These are phyloP conservation scores for Diorhabda carinulata DNA, from an alignment of 1,140 invertebrate genomes.

Conservation along the genomic window DNA sequence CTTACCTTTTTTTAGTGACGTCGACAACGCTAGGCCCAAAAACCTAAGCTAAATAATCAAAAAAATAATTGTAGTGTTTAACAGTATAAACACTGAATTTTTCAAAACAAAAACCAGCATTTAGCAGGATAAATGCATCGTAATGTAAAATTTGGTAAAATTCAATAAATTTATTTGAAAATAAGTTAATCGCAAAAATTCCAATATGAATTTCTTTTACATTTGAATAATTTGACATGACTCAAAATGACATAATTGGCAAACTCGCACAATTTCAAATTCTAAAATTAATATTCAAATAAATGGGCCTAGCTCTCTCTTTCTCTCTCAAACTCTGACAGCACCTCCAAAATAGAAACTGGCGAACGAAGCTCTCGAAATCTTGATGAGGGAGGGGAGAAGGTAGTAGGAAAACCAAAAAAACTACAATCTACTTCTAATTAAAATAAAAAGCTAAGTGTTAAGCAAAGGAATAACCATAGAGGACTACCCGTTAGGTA, in stretches of 20 bases:
- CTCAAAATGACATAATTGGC: too few relatives aligned
- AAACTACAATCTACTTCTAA: slow-evolving; percentile 37
- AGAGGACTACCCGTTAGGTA: slow-evolving; percentile 14
- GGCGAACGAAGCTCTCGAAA: slow-evolving; percentile 17
- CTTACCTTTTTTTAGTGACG: slow-evolving; percentile 36
- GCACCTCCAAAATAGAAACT: slow-evolving; percentile 17
- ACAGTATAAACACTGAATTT: slow-evolving; percentile 10
- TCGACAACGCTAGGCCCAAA: slow-evolving; percentile 10
- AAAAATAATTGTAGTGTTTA: not conserved
- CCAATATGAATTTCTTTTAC: too few relatives aligned
- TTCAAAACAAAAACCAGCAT: slow-evolving; percentile 9
- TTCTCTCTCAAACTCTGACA: not conserved
- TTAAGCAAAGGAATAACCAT: slow-evolving; percentile 20
- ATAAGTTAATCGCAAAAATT: too few relatives aligned
- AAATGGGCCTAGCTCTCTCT: too few relatives aligned
- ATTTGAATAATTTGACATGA: too few relatives aligned
- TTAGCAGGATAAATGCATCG: slow-evolving; percentile 14
- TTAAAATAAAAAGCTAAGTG: slow-evolving; percentile 29
- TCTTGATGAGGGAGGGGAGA: slow-evolving; percentile 33
- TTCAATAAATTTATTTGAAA: too few relatives aligned
- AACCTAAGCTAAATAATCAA: not conserved
- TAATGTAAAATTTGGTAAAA: not conserved
- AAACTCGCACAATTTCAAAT: too few relatives aligned
- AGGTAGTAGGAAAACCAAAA: slow-evolving; percentile 32
- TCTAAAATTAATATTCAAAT: too few relatives aligned